Conservation (phyloP, 2,888 invertebrate species). For the Pogonocherus hispidulus region DNA sequence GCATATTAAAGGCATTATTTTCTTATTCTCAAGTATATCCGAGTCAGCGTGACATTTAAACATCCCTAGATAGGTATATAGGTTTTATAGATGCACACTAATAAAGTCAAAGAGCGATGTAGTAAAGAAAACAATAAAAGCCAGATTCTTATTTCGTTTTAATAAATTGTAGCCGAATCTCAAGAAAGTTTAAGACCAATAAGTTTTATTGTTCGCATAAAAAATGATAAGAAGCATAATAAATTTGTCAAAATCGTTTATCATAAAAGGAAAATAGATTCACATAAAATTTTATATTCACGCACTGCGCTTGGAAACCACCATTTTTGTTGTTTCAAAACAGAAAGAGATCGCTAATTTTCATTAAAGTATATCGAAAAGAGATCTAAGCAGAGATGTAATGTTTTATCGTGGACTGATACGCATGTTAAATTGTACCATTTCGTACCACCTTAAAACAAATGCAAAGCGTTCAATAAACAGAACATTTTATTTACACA, state of each 20-base stretch:
- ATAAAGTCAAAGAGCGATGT: constrained; percentile 19
- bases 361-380: constrained; percentile 40
- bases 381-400: constrained; percentile 49
- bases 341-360: constrained; percentile 22
- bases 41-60: no score
- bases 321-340: constrained; percentile 13
- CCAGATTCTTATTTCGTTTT: constrained; percentile 47
- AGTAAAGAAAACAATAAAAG: constrained; percentile 50
- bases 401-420: constrained; percentile 54
- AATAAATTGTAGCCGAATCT: constrained; percentile 44
- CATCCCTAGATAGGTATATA: no score
- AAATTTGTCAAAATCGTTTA: constrained; percentile 27
- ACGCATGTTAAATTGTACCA: constrained; percentile 61
- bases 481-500: constrained; percentile 46
- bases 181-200: constrained; percentile 34
- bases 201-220: constrained; percentile 33
- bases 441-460: constrained; percentile 59
- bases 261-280: constrained; percentile 27
- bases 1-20: no score
- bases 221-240: constrained; percentile 17
- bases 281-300: constrained; percentile 37
- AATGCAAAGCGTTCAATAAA: constrained; percentile 57
- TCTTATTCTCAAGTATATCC: neutral
- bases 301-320: constrained; percentile 28
- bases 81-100: constrained; percentile 26